Conservation (phyloP, 2,888 invertebrate species). For the Eilema caniola region DNA sequence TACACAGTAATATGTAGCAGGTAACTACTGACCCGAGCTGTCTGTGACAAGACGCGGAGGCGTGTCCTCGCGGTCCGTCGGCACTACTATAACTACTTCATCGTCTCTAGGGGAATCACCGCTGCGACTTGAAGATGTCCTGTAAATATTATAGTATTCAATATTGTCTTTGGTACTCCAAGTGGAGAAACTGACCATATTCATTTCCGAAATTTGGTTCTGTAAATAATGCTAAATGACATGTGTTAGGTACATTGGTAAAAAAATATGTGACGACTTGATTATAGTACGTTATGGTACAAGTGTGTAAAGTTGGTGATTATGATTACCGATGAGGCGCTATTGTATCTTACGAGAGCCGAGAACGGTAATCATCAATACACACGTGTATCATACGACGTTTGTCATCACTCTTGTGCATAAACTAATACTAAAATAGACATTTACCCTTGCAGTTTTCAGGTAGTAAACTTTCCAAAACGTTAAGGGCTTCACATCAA, state of each 20-base stretch:
- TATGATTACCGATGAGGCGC: too few relatives aligned
- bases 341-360: too few relatives aligned
- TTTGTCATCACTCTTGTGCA: too few relatives aligned
- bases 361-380: too few relatives aligned
- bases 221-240: neutral
- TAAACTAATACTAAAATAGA: too few relatives aligned
- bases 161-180: conserved; percentile 14
- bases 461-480: too few relatives aligned
- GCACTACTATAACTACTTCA: conserved; percentile 82
- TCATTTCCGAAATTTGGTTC: neutral
- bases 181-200: conserved; percentile 5
- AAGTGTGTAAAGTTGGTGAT: too few relatives aligned
- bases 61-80: conserved; percentile 82
- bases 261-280: neutral
- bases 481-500: too few relatives aligned
- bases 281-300: too few relatives aligned
- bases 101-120: conserved; percentile 79
- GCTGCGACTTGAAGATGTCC: conserved; percentile 78
- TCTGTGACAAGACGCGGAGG: conserved; percentile 88
- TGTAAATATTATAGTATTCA: conserved; percentile 56
- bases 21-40: conserved; percentile 87
- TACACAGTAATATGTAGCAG: conserved; percentile 21
- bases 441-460: too few relatives aligned
- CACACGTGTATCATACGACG: too few relatives aligned
- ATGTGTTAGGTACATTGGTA: neutral